These are phyloP conservation scores for Himalopsyche tibetana DNA, from an alignment of 2,888 invertebrate species.

Conservation along the genomic window DNA sequence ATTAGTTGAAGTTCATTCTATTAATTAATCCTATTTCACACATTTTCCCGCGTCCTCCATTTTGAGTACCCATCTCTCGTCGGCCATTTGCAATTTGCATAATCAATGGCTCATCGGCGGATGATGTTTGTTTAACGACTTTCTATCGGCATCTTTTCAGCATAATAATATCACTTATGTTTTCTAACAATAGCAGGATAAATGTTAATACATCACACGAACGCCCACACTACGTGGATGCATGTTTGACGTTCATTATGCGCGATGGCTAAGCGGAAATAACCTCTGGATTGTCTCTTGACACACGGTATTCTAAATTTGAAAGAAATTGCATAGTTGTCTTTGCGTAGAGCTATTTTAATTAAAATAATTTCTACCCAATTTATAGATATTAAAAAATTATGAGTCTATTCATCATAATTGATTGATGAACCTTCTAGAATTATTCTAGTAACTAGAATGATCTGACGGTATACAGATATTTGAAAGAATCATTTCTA, in stretches of 20 bases:
- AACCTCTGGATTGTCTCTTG: neutral
- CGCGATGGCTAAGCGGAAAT: conserved; percentile 7
- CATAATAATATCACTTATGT: neutral
- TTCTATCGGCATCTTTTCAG: conserved; percentile 5
- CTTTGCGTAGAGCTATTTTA: too few species aligned
- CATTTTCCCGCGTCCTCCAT: neutral
- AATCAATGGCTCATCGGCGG: neutral
- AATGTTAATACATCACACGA: neutral
- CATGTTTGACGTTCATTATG: neutral
- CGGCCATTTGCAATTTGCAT: conserved; percentile 40
- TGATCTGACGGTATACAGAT: too few species aligned
- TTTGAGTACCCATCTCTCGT: neutral
- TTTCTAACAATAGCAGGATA: conserved; percentile 23
- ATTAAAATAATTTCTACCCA: too few species aligned
- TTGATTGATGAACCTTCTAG: too few species aligned
- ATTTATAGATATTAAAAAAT: too few species aligned
- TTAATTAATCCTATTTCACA: neutral
- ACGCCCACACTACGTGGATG: neutral
- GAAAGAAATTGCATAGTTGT: too few species aligned
- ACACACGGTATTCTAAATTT: neutral
- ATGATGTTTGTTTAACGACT: conserved; percentile 40
- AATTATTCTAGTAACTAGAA: too few species aligned
- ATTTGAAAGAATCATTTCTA: too few species aligned
- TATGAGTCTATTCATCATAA: too few species aligned
- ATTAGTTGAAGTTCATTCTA: too few species aligned